A percentile compares a stretch with the other conserved stretches of the same genome.
These are phyloP conservation scores for Sigmodon hispidus DNA, from an alignment of 2,113 vertebrate genomes.

Conservation along the genomic window DNA sequence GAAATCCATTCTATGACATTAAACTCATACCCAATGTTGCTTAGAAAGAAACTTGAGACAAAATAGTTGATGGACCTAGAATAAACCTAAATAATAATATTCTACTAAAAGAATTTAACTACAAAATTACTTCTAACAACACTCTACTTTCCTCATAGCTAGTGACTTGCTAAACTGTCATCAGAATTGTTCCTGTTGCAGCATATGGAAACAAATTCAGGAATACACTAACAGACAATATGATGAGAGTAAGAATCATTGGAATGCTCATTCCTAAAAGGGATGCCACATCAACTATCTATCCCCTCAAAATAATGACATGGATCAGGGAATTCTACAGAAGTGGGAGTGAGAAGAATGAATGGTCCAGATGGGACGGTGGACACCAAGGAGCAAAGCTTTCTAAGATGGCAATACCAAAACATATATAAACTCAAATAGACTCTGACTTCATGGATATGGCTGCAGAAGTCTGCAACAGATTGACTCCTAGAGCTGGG, in stretches of 20 bases:
- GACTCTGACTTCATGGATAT: not conserved
- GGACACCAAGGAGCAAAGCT: not conserved
- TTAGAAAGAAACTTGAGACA: not conserved
- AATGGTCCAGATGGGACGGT: no score
- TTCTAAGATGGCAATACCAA: not conserved
- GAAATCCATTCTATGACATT: not conserved
- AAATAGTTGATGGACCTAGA: not conserved
- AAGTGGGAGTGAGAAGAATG: no score
- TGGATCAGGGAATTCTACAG: not conserved
- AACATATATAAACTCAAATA: not conserved
- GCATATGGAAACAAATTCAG: not conserved
- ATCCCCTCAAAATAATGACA: not conserved
- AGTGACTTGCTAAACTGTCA: not conserved
- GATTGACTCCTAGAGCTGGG: not conserved
- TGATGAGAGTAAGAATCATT: not conserved
- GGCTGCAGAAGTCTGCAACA: not conserved
- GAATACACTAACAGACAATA: not conserved
- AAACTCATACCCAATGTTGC: not conserved
- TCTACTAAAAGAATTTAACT: not conserved
- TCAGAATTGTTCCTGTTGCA: not conserved
- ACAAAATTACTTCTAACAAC: not conserved
- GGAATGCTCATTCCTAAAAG: not conserved
- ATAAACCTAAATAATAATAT: not conserved
- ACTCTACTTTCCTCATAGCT: not conserved
- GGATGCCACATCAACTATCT: not conserved